Base-by-base conservation (phyloP, 2,888 invertebrate species). In the Hirtodrosophila cameraria region DNA sequence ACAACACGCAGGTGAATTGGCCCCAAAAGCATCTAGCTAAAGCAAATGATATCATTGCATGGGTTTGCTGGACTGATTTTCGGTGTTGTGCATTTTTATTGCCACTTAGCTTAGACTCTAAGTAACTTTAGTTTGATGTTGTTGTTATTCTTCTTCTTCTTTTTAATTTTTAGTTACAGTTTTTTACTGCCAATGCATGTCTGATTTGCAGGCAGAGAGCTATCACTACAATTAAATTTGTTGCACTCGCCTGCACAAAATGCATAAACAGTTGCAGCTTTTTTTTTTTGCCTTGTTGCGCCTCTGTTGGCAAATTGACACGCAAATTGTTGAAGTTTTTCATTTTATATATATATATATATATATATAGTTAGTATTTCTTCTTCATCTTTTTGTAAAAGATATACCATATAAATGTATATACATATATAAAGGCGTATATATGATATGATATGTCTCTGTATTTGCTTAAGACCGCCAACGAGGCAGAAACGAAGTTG, bases 211-310 rank as follows among this genome's bases (percentile, higher is more conserved):
- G 61, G 39, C 54, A 62, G 18, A n/a, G n/a, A n/a, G 64, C 84
- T 75, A 74, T 80, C 65, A 77, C 60, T 54, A 74, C 87, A 87
- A 85, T 87, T 85, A 78, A 85, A 80, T 80, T 86, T 83, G 87
- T 83, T 86, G 87, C 86, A 86, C 63, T 86, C 87, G 83, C 78
- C 76, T 86, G 87, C 86, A 86, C 87, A 87, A 79, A 76, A 78
- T 83, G 78, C 80, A 86, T 80, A 83, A 87, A 80, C 68, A 83
- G 84, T 76, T 63, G 57, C 58, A 58, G 58, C 38, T 43, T 42
- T 48, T 20, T 11, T 49, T 28, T 12, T 45, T 39, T 12, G 46
- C 46, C 31, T 39, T 52, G 57, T 63, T 62, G 63, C 57, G 53
- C 59, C 55, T 65, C 61, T 74, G 71, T 66, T 76, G 59, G 63